A percentile compares a stretch with the other conserved stretches of the same genome.
These are phyloP conservation scores for Caranx melampygus DNA, from an alignment of 2,113 vertebrate genomes.

Conservation along the genomic window DNA sequence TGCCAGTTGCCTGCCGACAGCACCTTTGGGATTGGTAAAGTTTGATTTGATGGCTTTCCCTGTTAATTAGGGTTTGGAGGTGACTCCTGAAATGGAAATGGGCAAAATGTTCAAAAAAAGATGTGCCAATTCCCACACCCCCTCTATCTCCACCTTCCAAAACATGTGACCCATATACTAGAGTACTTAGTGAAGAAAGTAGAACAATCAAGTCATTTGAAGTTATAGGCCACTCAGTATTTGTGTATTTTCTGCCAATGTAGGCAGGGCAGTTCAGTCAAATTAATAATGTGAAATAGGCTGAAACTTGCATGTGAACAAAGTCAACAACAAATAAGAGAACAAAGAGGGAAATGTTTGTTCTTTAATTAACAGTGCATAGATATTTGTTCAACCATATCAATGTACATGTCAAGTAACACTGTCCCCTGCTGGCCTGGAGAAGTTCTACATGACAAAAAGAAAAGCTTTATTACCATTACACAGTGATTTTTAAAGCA, in stretches of 20 bases:
- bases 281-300: constrained; percentile 63
- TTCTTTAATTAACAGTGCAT: constrained; percentile 70
- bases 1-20: constrained; percentile 74
- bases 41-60: constrained; percentile 82
- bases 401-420: constrained; percentile 65
- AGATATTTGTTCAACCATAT: constrained; percentile 67
- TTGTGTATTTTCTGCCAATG: constrained; percentile 69
- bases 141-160: constrained; percentile 79
- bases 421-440: constrained; percentile 75
- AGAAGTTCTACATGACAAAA: constrained; percentile 47
- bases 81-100: constrained; percentile 80
- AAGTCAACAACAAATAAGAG: constrained; percentile 78
- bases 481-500: not conserved
- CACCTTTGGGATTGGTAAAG: constrained; percentile 78
- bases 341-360: constrained; percentile 71
- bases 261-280: constrained; percentile 69
- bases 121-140: constrained; percentile 77
- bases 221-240: constrained; percentile 73
- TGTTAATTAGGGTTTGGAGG: constrained; percentile 84
- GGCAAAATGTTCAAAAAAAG: constrained; percentile 80
- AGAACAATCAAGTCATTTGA: constrained; percentile 81
- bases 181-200: constrained; percentile 76
- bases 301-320: constrained; percentile 70
- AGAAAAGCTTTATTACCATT: not conserved
- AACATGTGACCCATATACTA: constrained; percentile 79